phyloP scores from a whole-genome alignment of 2,113 vertebrate species.

The Nansenia antarctica region DNA sequence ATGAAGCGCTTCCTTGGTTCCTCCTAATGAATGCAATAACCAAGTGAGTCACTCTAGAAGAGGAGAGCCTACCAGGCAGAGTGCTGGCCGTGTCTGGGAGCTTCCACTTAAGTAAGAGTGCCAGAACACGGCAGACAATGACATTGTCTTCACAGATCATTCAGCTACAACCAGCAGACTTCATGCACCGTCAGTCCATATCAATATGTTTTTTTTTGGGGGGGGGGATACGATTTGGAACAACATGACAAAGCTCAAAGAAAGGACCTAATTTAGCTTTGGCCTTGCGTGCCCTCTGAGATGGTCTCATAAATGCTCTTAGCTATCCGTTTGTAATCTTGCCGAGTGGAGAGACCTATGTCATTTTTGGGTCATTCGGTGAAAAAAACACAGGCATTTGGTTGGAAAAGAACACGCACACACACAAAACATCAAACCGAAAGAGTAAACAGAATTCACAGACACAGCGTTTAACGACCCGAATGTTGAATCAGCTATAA shows the following conservation, averaged over 20 bases:
- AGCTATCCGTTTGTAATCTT: slow-evolving; percentile 40
- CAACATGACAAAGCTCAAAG: not conserved
- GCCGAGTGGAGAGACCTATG: slow-evolving; percentile 33
- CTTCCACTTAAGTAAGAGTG: slow-evolving; percentile 24
- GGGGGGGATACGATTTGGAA: not conserved
- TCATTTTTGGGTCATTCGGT: slow-evolving; percentile 43
- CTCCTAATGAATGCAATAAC: slow-evolving; percentile 60
- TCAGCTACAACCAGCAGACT: not conserved
- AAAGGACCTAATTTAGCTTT: too few species aligned
- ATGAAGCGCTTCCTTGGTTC: slow-evolving; percentile 52
- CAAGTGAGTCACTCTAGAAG: slow-evolving; percentile 34
- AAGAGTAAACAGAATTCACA: slow-evolving; percentile 63
- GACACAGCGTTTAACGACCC: slow-evolving; percentile 57
- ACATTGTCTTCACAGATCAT: not conserved
- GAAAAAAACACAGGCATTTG: slow-evolving; percentile 37
- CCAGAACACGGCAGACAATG: not conserved
- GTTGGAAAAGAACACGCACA: slow-evolving; percentile 49
- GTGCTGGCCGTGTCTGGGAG: slow-evolving; percentile 34
- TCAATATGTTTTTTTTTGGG: not conserved
- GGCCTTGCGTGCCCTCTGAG: slow-evolving; percentile 19
- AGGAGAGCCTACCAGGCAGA: slow-evolving; percentile 11
- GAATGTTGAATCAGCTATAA: slow-evolving; percentile 71
- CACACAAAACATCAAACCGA: slow-evolving; percentile 61
- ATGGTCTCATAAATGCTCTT: slow-evolving; percentile 46
- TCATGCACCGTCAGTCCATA: not conserved